Percentiles rank a stretch among this genome's conserved stretches.
Conservation (phyloP, 2,113 vertebrate genomes). For the Peucedramus taeniatus region DNA sequence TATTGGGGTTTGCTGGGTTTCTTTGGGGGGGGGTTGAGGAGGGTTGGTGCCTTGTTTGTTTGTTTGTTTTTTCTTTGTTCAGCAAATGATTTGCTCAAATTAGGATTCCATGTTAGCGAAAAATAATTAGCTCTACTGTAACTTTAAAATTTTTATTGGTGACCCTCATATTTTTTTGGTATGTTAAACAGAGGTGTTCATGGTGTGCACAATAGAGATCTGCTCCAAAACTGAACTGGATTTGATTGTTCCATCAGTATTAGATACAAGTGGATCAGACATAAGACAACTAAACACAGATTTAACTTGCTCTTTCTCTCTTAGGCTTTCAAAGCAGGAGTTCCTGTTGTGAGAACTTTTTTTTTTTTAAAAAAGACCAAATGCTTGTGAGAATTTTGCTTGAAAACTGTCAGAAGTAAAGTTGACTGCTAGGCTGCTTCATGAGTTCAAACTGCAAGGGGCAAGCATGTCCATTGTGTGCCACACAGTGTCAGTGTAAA, state of each 20-base stretch:
- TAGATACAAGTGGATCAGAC: neutral
- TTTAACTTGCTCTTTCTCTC: neutral
- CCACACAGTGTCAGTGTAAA: neutral
- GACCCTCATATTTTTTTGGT: neutral
- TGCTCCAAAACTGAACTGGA: neutral
- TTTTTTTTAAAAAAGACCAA: neutral
- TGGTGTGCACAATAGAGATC: neutral
- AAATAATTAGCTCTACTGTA: neutral
- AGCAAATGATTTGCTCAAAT: neutral
- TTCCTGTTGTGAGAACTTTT: neutral
- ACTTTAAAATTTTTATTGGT: neutral
- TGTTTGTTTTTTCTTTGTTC: neutral
- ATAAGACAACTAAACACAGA: neutral
- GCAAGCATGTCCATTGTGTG: neutral
- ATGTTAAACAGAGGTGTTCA: neutral
- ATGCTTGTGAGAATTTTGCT: neutral
- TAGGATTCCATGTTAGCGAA: neutral
- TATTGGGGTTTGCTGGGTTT: neutral
- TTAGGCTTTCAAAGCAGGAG: neutral
- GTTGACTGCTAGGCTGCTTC: neutral
- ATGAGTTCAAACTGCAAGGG: neutral
- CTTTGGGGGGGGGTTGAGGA: neutral
- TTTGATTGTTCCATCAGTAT: neutral
- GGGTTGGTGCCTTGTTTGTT: neutral
- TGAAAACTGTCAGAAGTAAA: neutral